Conservation (phyloP, 1,140 invertebrate genomes). For the Leguminivora glycinivorella region DNA sequence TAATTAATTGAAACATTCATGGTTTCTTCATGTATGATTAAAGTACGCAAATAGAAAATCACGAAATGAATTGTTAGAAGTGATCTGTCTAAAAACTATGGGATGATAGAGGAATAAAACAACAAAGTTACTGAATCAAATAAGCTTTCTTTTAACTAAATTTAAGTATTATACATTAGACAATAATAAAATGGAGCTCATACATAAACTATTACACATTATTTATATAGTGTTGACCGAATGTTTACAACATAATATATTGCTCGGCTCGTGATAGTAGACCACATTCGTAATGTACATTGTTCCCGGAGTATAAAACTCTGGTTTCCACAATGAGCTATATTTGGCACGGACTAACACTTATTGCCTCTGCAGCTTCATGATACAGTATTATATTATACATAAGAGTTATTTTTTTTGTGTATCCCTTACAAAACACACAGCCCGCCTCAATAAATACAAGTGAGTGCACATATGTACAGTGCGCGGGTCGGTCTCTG, state of each 20-base stretch:
- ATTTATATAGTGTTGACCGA: constrained; percentile 52
- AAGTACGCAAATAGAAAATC: too few relatives aligned
- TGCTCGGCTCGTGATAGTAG: constrained; percentile 9
- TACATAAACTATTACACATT: constrained; percentile 57
- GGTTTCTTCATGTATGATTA: neutral
- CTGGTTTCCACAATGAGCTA: constrained; percentile 27
- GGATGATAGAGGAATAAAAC: constrained; percentile 50
- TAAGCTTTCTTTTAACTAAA: constrained; percentile 76
- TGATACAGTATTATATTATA: constrained; percentile 40
- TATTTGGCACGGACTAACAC: constrained; percentile 40
- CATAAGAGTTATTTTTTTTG: constrained; percentile 50
- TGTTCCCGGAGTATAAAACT: constrained; percentile 6
- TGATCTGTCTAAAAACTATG: constrained; percentile 11
- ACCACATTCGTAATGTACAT: neutral
- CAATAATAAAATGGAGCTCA: constrained; percentile 63
- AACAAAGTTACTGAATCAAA: constrained; percentile 61
- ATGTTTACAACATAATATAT: constrained; percentile 49
- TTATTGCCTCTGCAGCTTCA: constrained; percentile 57
- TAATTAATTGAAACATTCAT: too few relatives aligned
- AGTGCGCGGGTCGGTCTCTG: constrained; percentile 47
- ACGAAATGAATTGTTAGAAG: too few relatives aligned
- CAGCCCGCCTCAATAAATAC: constrained; percentile 55
- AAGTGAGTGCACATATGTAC: constrained; percentile 63
- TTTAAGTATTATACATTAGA: constrained; percentile 70
- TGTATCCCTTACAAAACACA: constrained; percentile 51